A percentile compares a stretch with the other conserved stretches of the same genome.
These are phyloP conservation scores for Acropora yongei DNA, from an alignment of 64 coral and sea anemone genomes.

Conservation along the genomic window DNA sequence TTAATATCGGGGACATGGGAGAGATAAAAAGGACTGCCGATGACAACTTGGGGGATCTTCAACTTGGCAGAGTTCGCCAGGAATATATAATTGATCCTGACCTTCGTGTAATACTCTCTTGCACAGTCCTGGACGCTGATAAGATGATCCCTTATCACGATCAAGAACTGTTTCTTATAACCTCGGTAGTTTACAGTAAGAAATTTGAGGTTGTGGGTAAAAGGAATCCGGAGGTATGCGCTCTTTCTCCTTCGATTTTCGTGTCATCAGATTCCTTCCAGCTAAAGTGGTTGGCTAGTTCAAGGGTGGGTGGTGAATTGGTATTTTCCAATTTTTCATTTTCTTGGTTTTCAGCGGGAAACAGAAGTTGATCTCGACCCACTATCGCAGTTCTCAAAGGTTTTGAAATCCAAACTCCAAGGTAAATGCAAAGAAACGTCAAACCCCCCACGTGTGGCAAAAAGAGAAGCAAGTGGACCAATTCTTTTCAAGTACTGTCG, in stretches of 20 bases:
- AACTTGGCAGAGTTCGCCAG: slow-evolving; percentile 3
- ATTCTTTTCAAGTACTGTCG: slow-evolving; percentile 15
- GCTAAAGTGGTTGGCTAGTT: too few relatives aligned
- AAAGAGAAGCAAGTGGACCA: background rate
- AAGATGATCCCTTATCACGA: background rate
- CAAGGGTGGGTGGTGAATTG: too few relatives aligned
- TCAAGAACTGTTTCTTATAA: background rate
- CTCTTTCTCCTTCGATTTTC: background rate
- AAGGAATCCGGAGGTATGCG: background rate
- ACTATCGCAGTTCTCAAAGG: too few relatives aligned
- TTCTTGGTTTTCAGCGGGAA: too few relatives aligned
- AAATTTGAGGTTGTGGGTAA: background rate
- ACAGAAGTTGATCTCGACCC: rapidly evolving
- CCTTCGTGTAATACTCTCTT: background rate
- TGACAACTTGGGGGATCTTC: background rate
- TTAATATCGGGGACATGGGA: background rate
- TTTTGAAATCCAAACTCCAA: too few relatives aligned
- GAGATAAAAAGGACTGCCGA: background rate
- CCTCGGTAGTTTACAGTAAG: slow-evolving; percentile 16
- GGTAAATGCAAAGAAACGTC: too few relatives aligned
- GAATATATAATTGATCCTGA: slow-evolving; percentile 9
- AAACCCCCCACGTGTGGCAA: background rate
- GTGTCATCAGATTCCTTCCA: too few relatives aligned
- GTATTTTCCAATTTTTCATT: too few relatives aligned
- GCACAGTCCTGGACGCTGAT: background rate